Evolutionary conservation across 2,797 vertebrate genomes (phyloP).

Genomic region (Macrochelys suwanniensis): DNA sequence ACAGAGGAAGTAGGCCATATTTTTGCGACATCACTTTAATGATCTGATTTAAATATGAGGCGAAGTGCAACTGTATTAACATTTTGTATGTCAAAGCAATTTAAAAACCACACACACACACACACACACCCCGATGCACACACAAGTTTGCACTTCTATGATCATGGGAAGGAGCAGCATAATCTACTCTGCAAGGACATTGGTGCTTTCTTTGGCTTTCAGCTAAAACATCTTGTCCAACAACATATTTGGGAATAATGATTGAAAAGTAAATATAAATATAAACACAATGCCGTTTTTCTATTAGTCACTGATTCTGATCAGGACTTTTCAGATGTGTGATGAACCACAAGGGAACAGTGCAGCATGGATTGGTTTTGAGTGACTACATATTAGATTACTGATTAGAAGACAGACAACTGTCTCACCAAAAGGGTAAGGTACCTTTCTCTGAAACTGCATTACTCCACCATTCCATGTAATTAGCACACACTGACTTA

Average conservation of each 20-base stretch:
- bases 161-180: not conserved
- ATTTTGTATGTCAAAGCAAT: not conserved
- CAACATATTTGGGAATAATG: not conserved
- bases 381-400: not conserved
- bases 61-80: not conserved
- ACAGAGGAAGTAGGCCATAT: not conserved
- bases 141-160: not conserved
- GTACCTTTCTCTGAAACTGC: not conserved
- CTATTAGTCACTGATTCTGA: not conserved
- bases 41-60: not conserved
- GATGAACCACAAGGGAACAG: not conserved
- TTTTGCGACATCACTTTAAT: not conserved
- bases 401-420: not conserved
- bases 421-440: rapidly evolving
- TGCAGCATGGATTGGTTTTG: not conserved
- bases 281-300: not conserved
- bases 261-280: not conserved
- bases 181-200: not conserved
- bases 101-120: not conserved
- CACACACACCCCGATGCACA: not conserved
- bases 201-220: not conserved
- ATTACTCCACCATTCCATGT: not conserved
- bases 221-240: not conserved
- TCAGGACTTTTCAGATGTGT: not conserved
- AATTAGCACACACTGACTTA: rapidly evolving